phyloP scores from a whole-genome alignment of 1,140 invertebrate species.

The Drosophila albomicans region DNA sequence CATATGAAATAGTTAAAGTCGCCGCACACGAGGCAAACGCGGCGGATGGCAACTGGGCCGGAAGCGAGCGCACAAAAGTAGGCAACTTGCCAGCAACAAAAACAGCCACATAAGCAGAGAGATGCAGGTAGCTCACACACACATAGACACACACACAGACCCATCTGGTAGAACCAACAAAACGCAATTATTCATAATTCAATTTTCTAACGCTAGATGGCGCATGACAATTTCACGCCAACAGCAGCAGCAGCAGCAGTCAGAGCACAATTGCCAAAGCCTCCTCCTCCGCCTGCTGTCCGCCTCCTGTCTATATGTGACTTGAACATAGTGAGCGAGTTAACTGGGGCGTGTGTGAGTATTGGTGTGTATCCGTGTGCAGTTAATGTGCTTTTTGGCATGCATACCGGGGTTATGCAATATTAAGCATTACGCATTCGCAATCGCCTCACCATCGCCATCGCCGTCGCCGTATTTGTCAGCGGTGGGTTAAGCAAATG shows the following conservation, averaged over 20 bases:
- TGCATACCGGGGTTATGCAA: conserved; percentile 72
- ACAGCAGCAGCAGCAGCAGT: conserved; percentile 17
- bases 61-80: conserved; percentile 51
- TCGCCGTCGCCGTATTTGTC: conserved; percentile 53
- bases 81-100: conserved; percentile 35
- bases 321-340: too few relatives aligned
- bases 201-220: conserved; percentile 72
- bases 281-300: too few relatives aligned
- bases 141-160: background rate
- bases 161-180: conserved; percentile 26
- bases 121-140: background rate
- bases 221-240: conserved; percentile 66
- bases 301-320: conserved; percentile 13
- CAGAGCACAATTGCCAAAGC: conserved; percentile 46
- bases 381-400: conserved; percentile 80
- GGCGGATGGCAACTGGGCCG: conserved; percentile 10
- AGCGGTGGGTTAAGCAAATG: conserved; percentile 71
- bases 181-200: conserved; percentile 80
- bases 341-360: background rate
- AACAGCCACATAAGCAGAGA: conserved; percentile 1
- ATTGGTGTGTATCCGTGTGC: conserved; percentile 43
- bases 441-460: conserved; percentile 29
- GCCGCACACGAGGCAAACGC: conserved; percentile 23
- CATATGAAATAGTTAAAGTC: conserved; percentile 35
- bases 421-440: conserved; percentile 72